Conservation (phyloP, 2,113 vertebrate species). For the Gambusia affinis region DNA sequence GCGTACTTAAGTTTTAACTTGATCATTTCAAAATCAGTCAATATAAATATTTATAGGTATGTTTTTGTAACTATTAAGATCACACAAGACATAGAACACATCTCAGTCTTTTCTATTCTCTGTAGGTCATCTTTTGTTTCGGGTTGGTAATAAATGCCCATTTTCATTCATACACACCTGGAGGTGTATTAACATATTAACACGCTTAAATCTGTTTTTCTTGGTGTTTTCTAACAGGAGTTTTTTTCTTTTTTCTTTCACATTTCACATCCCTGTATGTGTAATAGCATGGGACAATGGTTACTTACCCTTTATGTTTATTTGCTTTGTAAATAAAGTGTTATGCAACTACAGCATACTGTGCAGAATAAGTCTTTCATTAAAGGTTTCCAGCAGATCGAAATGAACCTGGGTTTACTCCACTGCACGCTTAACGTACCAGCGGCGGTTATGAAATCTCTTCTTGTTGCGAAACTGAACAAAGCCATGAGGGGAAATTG, state of each 20-base stretch:
- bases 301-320: not conserved
- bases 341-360: not conserved
- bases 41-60: too few species aligned
- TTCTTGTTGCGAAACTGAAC: conserved; percentile 2
- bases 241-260: too few species aligned
- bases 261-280: not conserved
- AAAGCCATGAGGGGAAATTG: not conserved
- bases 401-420: not conserved
- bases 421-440: conserved; percentile 14
- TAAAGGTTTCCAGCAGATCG: not conserved
- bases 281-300: not conserved
- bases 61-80: too few species aligned
- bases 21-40: too few species aligned
- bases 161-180: too few species aligned
- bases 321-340: not conserved
- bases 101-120: too few species aligned
- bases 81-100: too few species aligned
- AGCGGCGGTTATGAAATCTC: conserved; percentile 7
- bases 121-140: too few species aligned
- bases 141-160: too few species aligned
- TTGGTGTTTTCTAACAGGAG: not conserved
- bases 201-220: not conserved
- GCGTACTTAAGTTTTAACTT: not conserved
- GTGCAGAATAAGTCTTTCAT: not conserved
- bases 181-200: too few species aligned